Evolutionary conservation across 2,797 vertebrate genomes (phyloP).

Genomic region (Microtus californicus): DNA sequence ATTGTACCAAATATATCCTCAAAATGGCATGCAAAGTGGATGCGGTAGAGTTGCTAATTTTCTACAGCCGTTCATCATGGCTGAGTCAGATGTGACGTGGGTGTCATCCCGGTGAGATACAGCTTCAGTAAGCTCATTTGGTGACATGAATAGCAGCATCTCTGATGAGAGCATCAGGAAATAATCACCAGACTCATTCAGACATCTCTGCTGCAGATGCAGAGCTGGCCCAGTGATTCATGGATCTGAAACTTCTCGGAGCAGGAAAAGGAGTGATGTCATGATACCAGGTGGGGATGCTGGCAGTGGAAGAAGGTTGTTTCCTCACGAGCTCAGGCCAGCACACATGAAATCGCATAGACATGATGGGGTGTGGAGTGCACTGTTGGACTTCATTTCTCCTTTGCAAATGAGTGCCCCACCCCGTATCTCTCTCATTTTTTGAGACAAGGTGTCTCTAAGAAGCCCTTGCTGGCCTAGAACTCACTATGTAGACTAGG

Average conservation of each 20-base stretch:
- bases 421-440: not conserved
- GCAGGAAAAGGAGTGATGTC: conserved; percentile 48
- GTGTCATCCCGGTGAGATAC: not conserved
- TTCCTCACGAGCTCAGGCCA: not conserved
- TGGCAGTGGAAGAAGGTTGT: not conserved
- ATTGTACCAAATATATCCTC: not conserved
- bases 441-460: not conserved
- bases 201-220: conserved; percentile 40
- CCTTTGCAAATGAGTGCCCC: not conserved
- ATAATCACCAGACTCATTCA: conserved; percentile 51
- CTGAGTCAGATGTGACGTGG: not conserved
- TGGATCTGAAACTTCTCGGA: conserved; percentile 27
- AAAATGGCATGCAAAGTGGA: not conserved
- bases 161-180: conserved; percentile 62
- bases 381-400: not conserved
- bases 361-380: not conserved
- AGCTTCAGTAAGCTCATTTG: not conserved
- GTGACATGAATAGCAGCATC: not conserved
- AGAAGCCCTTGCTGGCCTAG: not conserved
- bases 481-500: not conserved
- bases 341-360: not conserved
- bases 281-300: conserved; percentile 26
- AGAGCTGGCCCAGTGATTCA: conserved; percentile 8
- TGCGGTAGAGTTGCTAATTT: not conserved
- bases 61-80: not conserved